Conservation (phyloP, 2,888 invertebrate species). For the Bombylius major region DNA sequence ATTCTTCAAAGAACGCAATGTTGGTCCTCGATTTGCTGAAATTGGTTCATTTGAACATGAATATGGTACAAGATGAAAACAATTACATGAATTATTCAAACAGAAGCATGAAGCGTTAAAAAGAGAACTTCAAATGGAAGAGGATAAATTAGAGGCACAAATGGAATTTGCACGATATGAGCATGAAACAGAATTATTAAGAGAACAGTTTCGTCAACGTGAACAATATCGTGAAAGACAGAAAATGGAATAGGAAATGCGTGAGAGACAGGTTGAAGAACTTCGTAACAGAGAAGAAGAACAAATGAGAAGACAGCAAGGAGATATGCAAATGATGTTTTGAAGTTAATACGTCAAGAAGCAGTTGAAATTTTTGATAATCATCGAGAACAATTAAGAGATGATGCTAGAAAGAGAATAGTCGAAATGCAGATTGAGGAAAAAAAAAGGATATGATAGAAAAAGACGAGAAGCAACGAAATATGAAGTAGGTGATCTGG, state of each 20-base stretch:
- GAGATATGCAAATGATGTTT: slow-evolving; percentile 54
- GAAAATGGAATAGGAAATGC: slow-evolving; percentile 72
- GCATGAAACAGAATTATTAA: slow-evolving; percentile 88
- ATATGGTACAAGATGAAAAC: slow-evolving; percentile 95
- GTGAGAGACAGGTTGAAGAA: slow-evolving; percentile 69
- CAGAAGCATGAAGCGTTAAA: slow-evolving; percentile 82
- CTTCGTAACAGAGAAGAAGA: slow-evolving; percentile 57
- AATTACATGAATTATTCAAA: slow-evolving; percentile 80
- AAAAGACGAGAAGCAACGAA: not conserved
- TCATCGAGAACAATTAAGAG: slow-evolving; percentile 4
- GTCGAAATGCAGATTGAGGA: slow-evolving; percentile 7
- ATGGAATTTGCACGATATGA: slow-evolving; percentile 95
- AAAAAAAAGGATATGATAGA: slow-evolving; percentile 1
- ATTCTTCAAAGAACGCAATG: slow-evolving; percentile 66
- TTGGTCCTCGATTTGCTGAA: slow-evolving; percentile 82
- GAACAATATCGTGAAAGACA: slow-evolving; percentile 80
- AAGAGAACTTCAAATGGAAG: slow-evolving; percentile 78
- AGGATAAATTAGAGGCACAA: slow-evolving; percentile 88
- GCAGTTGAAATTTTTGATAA: slow-evolving; percentile 3
- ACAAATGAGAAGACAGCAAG: slow-evolving; percentile 54
- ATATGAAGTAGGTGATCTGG: slow-evolving; percentile 7
- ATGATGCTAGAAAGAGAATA: slow-evolving; percentile 15
- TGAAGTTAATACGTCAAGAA: slow-evolving; percentile 6
- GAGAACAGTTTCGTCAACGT: slow-evolving; percentile 77
- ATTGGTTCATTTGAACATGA: slow-evolving; percentile 85